phyloP scores from a whole-genome alignment of 2,113 vertebrate genomes.

The Nerophis ophidion region DNA sequence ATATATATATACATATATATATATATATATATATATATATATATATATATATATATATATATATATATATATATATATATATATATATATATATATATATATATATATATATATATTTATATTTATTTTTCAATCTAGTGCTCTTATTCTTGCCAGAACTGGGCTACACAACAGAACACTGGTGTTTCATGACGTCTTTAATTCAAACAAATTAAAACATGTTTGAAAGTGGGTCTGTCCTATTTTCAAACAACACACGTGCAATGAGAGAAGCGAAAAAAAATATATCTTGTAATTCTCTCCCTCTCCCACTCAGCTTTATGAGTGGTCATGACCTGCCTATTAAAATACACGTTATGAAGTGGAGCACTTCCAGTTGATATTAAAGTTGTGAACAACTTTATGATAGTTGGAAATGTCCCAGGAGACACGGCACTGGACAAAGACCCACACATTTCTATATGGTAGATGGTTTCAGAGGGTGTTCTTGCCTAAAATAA shows the following conservation, averaged over 20 bases:
- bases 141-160: conserved; percentile 16
- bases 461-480: neutral
- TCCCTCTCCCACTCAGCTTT: conserved; percentile 10
- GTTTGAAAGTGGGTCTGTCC: conserved; percentile 32
- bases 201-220: conserved; percentile 27
- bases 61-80: too few relatives aligned
- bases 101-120: too few relatives aligned
- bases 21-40: too few relatives aligned
- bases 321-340: conserved; percentile 21
- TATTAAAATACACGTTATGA: conserved; percentile 21
- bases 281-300: neutral
- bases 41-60: too few relatives aligned
- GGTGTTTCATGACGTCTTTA: conserved; percentile 14
- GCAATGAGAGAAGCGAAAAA: conserved; percentile 15
- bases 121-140: too few relatives aligned
- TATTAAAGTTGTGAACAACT: conserved; percentile 1
- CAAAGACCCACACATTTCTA: neutral
- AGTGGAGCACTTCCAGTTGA: conserved; percentile 3
- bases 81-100: too few relatives aligned
- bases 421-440: conserved; percentile 2
- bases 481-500: neutral
- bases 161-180: conserved; percentile 14
- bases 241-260: conserved; percentile 39
- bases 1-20: too few relatives aligned
- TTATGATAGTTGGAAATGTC: neutral